These are phyloP conservation scores for Pteria penguin DNA, from an alignment of 2,888 invertebrate genomes.

Conservation along the genomic window DNA sequence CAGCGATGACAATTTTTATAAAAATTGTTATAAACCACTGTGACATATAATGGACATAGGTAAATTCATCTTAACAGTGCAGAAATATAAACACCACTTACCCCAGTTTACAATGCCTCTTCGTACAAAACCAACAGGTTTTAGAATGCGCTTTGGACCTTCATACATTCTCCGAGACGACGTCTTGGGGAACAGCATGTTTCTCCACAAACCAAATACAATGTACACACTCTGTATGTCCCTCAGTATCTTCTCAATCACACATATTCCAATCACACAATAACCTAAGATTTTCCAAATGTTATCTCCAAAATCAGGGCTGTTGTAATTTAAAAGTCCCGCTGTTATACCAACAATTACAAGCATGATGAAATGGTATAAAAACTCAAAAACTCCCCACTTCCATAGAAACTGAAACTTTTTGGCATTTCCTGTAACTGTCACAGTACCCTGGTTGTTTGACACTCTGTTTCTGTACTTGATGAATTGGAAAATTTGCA, in stretches of 20 bases:
- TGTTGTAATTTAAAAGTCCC: constrained; percentile 64
- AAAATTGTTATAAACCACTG: no score
- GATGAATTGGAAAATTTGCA: constrained; percentile 57
- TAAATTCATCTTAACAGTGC: no score
- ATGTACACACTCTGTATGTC: constrained; percentile 74
- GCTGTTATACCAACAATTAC: constrained; percentile 62
- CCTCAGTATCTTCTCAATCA: constrained; percentile 68
- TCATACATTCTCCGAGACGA: constrained; percentile 51
- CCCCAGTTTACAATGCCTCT: constrained; percentile 71
- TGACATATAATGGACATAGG: no score
- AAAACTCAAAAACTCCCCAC: constrained; percentile 65
- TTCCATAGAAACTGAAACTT: constrained; percentile 69
- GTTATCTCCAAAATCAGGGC: constrained; percentile 45
- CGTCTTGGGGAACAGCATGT: constrained; percentile 68
- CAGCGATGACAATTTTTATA: no score
- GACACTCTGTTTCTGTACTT: constrained; percentile 61
- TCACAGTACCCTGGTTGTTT: constrained; percentile 30
- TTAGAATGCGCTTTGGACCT: constrained; percentile 58
- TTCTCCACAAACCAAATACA: constrained; percentile 71
- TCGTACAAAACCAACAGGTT: constrained; percentile 64
- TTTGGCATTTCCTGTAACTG: constrained; percentile 34
- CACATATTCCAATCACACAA: constrained; percentile 69
- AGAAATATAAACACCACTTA: no score
- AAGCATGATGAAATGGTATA: constrained; percentile 72
- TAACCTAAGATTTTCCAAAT: constrained; percentile 67